Conservation (phyloP, 2,797 vertebrate species). For the Rhadinocentrus ornatus region DNA sequence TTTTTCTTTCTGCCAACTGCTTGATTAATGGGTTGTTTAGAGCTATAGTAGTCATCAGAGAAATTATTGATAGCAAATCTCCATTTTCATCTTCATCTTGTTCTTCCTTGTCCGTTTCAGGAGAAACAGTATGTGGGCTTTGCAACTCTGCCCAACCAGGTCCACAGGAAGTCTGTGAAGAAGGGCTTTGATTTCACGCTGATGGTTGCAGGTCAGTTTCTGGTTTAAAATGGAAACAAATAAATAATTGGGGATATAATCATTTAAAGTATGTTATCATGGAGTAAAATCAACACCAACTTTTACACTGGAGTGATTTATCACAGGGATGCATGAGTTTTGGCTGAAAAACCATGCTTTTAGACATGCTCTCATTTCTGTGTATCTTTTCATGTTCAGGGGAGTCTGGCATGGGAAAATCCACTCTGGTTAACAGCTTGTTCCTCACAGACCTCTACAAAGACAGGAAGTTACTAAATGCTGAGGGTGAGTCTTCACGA, state of each 20-base stretch:
- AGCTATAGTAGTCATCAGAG: background rate
- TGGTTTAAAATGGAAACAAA: background rate
- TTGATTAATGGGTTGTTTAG: background rate
- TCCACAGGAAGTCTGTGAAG: conserved; percentile 97
- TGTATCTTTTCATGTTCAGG: conserved; percentile 60
- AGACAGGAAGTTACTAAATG: conserved; percentile 87
- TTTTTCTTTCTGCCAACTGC: background rate
- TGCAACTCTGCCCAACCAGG: conserved; percentile 95
- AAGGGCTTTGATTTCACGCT: conserved; percentile 97
- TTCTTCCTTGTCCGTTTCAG: conserved; percentile 65
- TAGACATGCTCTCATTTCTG: background rate
- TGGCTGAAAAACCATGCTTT: background rate
- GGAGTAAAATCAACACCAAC: background rate
- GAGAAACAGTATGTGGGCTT: conserved; percentile 98
- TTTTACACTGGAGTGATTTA: background rate
- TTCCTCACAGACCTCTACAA: conserved; percentile 89
- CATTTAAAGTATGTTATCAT: background rate
- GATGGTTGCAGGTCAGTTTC: conserved; percentile 93
- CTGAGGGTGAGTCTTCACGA: conserved; percentile 79
- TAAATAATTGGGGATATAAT: background rate
- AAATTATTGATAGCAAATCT: background rate
- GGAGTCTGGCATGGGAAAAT: conserved; percentile 88
- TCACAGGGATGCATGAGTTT: background rate
- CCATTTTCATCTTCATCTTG: conserved; percentile 10
- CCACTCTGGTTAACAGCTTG: conserved; percentile 87